These are phyloP conservation scores for Rhagonycha fulva DNA, from an alignment of 2,888 invertebrate genomes.

Conservation along the genomic window DNA sequence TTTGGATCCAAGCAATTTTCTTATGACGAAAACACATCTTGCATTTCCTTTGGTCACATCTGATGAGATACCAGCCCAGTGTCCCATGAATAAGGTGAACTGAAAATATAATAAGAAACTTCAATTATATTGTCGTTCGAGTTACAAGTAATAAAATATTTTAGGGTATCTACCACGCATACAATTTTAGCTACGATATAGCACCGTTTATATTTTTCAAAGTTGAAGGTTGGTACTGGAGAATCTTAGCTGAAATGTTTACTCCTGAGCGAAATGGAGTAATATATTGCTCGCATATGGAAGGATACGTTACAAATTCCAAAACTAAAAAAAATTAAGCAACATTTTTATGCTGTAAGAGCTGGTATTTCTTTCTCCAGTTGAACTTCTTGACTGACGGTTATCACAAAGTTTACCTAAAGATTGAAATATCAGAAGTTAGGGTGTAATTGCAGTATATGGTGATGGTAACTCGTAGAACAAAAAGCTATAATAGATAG, in stretches of 20 bases:
- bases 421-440: too few species aligned
- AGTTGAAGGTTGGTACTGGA: background rate
- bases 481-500: too few species aligned
- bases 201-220: background rate
- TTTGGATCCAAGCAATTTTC: too few species aligned
- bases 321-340: background rate
- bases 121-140: background rate
- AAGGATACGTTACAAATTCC: background rate
- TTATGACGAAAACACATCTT: too few species aligned
- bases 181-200: background rate
- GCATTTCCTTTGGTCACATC: background rate
- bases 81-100: background rate
- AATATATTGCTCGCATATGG: background rate
- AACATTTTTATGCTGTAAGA: too few species aligned
- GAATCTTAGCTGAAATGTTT: background rate
- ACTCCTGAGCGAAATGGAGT: background rate
- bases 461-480: too few species aligned
- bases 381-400: too few species aligned
- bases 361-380: too few species aligned
- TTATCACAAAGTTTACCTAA: too few species aligned
- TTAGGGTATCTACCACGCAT: background rate
- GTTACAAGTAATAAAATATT: background rate
- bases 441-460: too few species aligned
- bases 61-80: background rate
- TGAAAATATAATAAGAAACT: background rate